Conservation (phyloP, 2,113 vertebrate species). For the Rhinopomastus cyanomelas region DNA sequence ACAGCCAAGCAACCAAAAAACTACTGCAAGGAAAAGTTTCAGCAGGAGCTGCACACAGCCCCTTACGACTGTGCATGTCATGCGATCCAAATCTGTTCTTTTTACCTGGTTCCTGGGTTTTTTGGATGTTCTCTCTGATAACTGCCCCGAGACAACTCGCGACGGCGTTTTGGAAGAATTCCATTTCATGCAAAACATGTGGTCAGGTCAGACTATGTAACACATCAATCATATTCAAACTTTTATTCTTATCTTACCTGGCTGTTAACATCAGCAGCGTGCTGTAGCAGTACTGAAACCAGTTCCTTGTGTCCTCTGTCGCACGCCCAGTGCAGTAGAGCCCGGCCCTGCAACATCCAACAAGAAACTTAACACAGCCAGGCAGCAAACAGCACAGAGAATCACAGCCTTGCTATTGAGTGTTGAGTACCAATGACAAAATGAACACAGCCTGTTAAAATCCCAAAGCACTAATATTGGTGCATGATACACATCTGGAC, state of each 20-base stretch:
- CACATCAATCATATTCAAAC: background rate
- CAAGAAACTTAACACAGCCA: background rate
- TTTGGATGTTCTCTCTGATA: background rate
- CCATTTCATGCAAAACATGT: background rate
- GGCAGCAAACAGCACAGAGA: background rate
- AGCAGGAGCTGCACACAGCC: background rate
- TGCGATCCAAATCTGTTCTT: background rate
- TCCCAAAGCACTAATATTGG: background rate
- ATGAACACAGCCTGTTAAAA: background rate
- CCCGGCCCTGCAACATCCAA: constrained; percentile 82
- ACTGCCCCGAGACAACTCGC: background rate
- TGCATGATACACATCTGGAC: background rate
- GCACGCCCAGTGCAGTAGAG: constrained; percentile 93
- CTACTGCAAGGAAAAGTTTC: background rate
- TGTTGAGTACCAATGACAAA: background rate
- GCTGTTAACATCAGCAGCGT: constrained; percentile 89
- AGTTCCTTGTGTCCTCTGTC: constrained; percentile 96
- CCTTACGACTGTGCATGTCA: background rate
- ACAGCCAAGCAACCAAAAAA: background rate
- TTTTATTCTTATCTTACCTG: constrained; percentile 81
- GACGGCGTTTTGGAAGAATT: background rate
- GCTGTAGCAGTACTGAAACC: constrained; percentile 86
- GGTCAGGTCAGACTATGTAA: background rate
- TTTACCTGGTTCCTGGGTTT: background rate
- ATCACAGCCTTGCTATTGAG: background rate